A percentile compares a stretch with the other conserved stretches of the same genome.
phyloP scores from a whole-genome alignment of 1,140 invertebrate species.

The Idris sp. region DNA sequence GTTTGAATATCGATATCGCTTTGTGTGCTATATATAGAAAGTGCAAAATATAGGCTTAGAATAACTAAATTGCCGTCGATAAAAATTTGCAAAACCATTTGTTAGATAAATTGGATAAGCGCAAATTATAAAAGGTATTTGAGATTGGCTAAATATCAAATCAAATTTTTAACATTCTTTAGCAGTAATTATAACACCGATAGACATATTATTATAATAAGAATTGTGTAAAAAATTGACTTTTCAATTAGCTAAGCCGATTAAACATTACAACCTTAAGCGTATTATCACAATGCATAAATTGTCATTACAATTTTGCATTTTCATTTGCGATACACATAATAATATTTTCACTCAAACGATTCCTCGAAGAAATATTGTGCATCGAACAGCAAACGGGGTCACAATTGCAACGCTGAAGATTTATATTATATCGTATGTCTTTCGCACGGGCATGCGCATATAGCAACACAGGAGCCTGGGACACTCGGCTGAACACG shows the following conservation, averaged over 20 bases:
- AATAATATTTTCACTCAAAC: slow-evolving; percentile 30
- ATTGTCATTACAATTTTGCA: slow-evolving; percentile 35
- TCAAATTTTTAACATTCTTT: too few relatives aligned
- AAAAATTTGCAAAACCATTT: slow-evolving; percentile 20
- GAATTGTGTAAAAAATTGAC: too few relatives aligned
- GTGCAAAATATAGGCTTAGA: slow-evolving; percentile 21
- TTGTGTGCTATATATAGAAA: slow-evolving; percentile 42
- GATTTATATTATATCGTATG: slow-evolving; percentile 56
- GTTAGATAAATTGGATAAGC: slow-evolving; percentile 25
- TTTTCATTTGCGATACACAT: slow-evolving; percentile 53
- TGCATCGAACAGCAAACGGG: slow-evolving; percentile 42
- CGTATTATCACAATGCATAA: slow-evolving; percentile 18
- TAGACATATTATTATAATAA: too few relatives aligned
- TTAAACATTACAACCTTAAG: too few relatives aligned
- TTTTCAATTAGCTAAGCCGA: too few relatives aligned
- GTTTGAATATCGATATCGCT: slow-evolving; percentile 40
- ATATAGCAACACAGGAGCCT: slow-evolving; percentile 29
- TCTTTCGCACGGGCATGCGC: slow-evolving; percentile 52
- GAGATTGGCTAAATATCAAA: background rate
- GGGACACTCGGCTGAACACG: slow-evolving; percentile 46
- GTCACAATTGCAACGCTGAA: slow-evolving; percentile 41
- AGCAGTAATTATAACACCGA: too few relatives aligned
- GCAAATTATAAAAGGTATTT: slow-evolving; percentile 1
- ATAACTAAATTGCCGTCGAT: slow-evolving; percentile 23
- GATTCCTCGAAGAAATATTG: slow-evolving; percentile 43